Base-by-base conservation (phyloP, 2,113 vertebrate species). In the Phaethornis superciliosus region DNA sequence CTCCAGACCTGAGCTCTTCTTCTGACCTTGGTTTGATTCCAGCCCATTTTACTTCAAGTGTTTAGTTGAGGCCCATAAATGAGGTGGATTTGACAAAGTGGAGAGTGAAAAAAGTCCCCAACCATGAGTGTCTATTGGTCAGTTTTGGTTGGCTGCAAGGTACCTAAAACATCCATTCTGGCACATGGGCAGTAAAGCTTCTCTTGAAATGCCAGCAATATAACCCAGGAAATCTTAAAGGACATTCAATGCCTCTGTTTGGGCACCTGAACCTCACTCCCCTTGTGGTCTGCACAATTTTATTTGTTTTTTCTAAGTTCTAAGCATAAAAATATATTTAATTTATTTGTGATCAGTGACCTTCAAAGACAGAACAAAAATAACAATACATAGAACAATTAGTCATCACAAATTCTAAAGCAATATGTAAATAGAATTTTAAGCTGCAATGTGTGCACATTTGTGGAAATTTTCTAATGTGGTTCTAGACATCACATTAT, bases 131-230 rank as follows among this genome's bases (percentile, higher is more conserved):
- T 20, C 32, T 63, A 27, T 40, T 40, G 4, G 7, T 42, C 1
- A 56, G 37, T 64, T 79, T 79, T 52, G 68, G 11, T 15, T 44
- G 28, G 9, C 20, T 64, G 18, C 13, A 9, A 40, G 1, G 1
- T 49, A 15, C 13, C 7, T 63, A 44, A 59, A 37, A 52, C 12
- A 47, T 20, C 35, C 14, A 2, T 35, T 37, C 42, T 35, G 14
- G 12, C 8, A 59, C 2, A 18, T 2, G 3, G 1, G 0, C 6
- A 71, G 4, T 28, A 20, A 68, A 62, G 10, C 4, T 59, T 26
- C 7, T 55, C 37, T 9, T 72, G 40, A 91, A 68, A 18, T 40
- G 3, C 8, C 56, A 51, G 9, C 14, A 35, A 47, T 32, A 68
- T 30, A 93, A 55, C 9, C 2, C 12, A 18, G 8, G 9, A 76